Conservation (phyloP, 2,113 vertebrate species). For the Megatriorchis doriae region DNA sequence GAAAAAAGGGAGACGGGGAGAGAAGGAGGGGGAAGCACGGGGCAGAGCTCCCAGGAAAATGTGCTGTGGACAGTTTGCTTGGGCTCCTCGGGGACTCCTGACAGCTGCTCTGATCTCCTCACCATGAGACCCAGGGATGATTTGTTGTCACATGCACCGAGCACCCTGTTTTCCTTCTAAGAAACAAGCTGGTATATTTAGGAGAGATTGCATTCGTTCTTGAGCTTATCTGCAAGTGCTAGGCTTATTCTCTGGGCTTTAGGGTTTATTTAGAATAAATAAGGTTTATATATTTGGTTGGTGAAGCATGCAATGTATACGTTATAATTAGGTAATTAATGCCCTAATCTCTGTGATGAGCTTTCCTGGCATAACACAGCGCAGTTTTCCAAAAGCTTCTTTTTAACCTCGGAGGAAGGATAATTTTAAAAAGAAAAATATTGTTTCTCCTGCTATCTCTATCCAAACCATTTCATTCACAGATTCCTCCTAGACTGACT, state of each 20-base stretch:
- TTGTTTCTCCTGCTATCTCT: neutral
- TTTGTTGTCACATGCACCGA: neutral
- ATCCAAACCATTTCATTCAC: neutral
- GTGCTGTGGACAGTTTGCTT: neutral
- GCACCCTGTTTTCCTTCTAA: neutral
- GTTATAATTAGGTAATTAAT: constrained; percentile 8
- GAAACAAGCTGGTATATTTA: neutral
- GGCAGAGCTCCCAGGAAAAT: neutral
- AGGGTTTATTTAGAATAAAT: constrained; percentile 3
- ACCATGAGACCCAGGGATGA: neutral
- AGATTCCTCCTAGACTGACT: neutral
- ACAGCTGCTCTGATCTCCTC: neutral
- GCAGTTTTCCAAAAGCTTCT: neutral
- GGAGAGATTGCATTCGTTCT: neutral
- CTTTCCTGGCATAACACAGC: neutral
- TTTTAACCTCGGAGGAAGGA: neutral
- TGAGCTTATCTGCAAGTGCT: neutral
- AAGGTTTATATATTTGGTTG: neutral
- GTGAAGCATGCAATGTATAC: neutral
- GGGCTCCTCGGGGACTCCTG: neutral
- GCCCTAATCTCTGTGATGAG: constrained; percentile 5
- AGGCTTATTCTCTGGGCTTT: neutral
- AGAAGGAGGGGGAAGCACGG: neutral
- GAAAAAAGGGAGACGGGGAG: neutral
- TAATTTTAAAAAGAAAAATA: neutral